Base-by-base conservation (phyloP, 2,113 vertebrate genomes). In the Lepus americanus region DNA sequence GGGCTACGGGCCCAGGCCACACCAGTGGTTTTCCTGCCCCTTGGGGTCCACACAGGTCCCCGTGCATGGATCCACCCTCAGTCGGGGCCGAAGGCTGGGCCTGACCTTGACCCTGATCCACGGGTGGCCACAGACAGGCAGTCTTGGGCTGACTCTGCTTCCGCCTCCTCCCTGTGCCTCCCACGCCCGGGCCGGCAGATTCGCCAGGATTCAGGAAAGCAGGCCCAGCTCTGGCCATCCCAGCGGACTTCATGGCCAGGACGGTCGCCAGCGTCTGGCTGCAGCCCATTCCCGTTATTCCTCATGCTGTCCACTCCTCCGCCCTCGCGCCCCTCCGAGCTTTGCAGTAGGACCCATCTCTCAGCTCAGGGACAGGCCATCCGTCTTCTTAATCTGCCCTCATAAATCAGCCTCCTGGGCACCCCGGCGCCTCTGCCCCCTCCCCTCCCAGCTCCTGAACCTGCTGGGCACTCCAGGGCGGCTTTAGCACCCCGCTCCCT, bases 371-470 rank as follows among this genome's bases (percentile, higher is more conserved):
- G 79, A 23, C 66, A 92, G 36, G 3, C 23, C 83, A 70, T 92
- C 77, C 19, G 19, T 78, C 92, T 93, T 92, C 96, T 95, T 94
- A 95, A 94, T 90, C 79, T 90, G 86, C 31, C 69, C 4, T 94
- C 92, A 82, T 87, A 44, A 94, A 88, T 92, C 90, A 86, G 27
- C 90, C 20, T 33, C 87, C 74, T 14, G 31, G 72, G 70, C 53
- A 84, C 31, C n/a, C 4, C n/a, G 23, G 1, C 17, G 14, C 87
- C 29, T 77, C 92, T 2, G 19, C 76, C 39, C 7, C 39, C 0
- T 55, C 14, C 67, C 55, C 25, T 3, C 9, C 10, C 59, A 27
- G 4, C 51, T 72, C 59, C 33, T 7, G 14, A 66, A 76, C 39
- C 76, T 51, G 67, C 81, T 59, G 51, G 78, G 36, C 7, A 55